Base-by-base conservation (phyloP, 1,140 invertebrate genomes). In the Cardiocondyla obscurior region DNA sequence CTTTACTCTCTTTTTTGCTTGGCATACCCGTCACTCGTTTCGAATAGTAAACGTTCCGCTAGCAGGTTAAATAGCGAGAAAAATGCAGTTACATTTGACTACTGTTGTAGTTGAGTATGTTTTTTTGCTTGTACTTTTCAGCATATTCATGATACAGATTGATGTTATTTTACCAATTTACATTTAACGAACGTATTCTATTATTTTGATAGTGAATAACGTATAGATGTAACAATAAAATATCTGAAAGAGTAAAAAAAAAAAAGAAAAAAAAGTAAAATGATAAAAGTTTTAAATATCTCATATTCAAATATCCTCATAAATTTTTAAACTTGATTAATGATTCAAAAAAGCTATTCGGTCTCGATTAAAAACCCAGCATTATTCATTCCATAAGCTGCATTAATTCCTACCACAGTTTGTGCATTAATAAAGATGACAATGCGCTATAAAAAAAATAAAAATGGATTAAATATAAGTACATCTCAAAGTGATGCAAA, bases 41-140 rank as follows among this genome's bases (percentile, higher is more conserved):
- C 46, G 16, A 53, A 53, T 57, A 42, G 62, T 36, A 53, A 79
- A 69, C 62, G 62, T 53, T 79, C 65, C 46, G 74, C 33, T 28
- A 39, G 62, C n/a, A 65, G 53, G 46, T 53, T 69, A 79, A 79
- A 69, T 36, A 19, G 51, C 19, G 73, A 76, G 46, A 42, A 79
- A 69, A 79, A 67, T 67, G 25, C 16, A 69, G 33, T 14, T 60
- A 30, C 30, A 81, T 49, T 72, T 73, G 30, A 51, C 46, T 73
- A 36, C 49, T 22, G 25, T 51, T 39, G 39, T 16, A 22, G 7
- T 42, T 14, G 42, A 49, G 73, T 49, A 25, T 28, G 30, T n/a
- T 30, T 77, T 67, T 46, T 76, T 14, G 14, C 39, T 10, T 14
- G 3, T 19, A 49, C 22, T 51, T 77, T 77, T 65, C 7, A 60